Base-by-base conservation (phyloP, 2,797 vertebrate species). In the Argentina silus region DNA sequence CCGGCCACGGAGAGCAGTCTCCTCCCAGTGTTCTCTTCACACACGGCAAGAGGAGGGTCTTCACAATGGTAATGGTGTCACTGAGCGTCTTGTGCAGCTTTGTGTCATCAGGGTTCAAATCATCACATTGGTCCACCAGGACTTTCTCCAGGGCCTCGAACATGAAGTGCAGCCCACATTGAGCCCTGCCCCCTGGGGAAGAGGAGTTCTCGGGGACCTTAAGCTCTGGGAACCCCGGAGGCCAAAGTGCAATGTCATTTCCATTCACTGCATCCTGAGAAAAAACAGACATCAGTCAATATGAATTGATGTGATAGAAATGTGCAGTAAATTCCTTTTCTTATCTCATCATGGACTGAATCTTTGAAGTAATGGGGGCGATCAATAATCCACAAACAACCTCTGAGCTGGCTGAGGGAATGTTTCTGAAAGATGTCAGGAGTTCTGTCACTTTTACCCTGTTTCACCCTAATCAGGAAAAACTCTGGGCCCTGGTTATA, bases 141-240 rank as follows among this genome's bases (percentile, higher is more conserved):
- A 90, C 50, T 8, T 73, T 10, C 0, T 50, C 0, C 67, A 93
- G 73, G 15, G 85, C 87, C 0, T 70, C 0, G 9, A 0, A 1
- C 76, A 91, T 86, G 75, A 88, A 94, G 8, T 8, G 0, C 15
- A 93, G 76, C 72, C 86, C 76, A 36, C 91, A 93, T 27, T 75
- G 75, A 11, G 84, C 82, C 0, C 74, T 7, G 6, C 70, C 0
- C 3, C 43, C 6, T 0, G 14, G 0, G 0, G 53, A 3, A 21
- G 80, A 0, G 0, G 56, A 6, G 48, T 75, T 61, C 0, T 12
- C 0, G 1, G 83, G 23, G 44, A 80, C 36, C 8, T 70, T 8
- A 15, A 88, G 83, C 47, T 83, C 53, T 9, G 87, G 84, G 63
- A 91, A 92, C 48, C 86, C 86, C 0, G 79, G 78, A 1, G 17